Evolutionary conservation across 1,140 invertebrate species (phyloP).

Genomic region (Globodera ellingtonae): DNA sequence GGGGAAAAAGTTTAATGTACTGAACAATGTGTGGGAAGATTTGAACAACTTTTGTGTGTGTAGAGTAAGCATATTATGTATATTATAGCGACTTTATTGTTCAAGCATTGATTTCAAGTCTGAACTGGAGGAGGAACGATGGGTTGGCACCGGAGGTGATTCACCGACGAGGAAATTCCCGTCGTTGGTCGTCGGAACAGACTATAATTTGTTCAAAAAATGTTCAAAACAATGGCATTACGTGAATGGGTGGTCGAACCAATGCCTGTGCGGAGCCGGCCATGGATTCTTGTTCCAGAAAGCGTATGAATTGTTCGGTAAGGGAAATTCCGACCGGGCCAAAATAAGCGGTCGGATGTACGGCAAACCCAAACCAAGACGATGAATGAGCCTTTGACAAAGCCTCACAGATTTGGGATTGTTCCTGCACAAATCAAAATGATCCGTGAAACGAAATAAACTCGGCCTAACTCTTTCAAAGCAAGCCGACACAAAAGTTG

Average conservation of each 20-base stretch:
- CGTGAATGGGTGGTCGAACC: slow-evolving; percentile 1
- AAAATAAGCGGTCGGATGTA: neutral
- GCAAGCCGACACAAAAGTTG: too few relatives aligned
- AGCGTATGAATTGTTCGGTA: slow-evolving; percentile 45
- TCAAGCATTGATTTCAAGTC: slow-evolving; percentile 29
- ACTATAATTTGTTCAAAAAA: neutral
- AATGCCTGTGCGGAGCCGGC: slow-evolving; percentile 10
- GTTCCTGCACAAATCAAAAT: slow-evolving; percentile 34
- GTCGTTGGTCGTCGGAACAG: neutral
- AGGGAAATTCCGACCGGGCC: slow-evolving; percentile 27
- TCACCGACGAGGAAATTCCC: slow-evolving; percentile 17
- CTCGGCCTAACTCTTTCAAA: too few relatives aligned
- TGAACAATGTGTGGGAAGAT: too few relatives aligned
- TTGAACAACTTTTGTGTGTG: neutral
- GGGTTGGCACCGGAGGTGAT: neutral
- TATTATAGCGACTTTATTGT: neutral
- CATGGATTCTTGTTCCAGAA: slow-evolving; percentile 36
- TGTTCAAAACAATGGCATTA: neutral
- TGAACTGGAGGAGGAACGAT: slow-evolving; percentile 4
- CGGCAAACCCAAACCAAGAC: slow-evolving; percentile 36
- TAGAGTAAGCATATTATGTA: too few relatives aligned
- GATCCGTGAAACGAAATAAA: too few relatives aligned
- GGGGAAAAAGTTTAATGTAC: neutral
- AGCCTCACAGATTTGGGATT: slow-evolving; percentile 31
- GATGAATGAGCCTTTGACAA: slow-evolving; percentile 21